phyloP scores from a whole-genome alignment of 2,113 vertebrate genomes.

The Meles meles region DNA sequence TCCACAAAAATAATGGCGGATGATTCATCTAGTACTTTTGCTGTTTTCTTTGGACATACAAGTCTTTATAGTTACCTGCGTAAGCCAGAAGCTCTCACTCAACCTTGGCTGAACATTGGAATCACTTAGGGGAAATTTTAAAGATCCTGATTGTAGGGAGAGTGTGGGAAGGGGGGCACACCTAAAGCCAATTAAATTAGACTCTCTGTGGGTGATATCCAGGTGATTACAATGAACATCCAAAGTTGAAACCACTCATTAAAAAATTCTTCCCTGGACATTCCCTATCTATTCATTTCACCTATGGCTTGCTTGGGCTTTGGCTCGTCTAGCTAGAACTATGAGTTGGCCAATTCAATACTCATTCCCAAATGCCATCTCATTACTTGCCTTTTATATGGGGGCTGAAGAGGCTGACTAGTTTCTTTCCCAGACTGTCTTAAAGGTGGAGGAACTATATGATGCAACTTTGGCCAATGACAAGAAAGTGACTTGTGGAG shows the following conservation, averaged over 20 bases:
- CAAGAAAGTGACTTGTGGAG: not conserved
- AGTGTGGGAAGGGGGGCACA: not conserved
- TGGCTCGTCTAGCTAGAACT: not conserved
- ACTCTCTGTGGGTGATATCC: not conserved
- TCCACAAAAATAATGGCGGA: not conserved
- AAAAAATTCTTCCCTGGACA: not conserved
- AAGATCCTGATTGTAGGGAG: not conserved
- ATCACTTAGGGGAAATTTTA: not conserved
- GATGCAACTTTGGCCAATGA: not conserved
- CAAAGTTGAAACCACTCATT: not conserved
- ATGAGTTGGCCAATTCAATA: not conserved
- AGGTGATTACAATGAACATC: not conserved
- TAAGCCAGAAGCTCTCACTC: constrained; percentile 15
- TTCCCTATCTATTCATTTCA: not conserved
- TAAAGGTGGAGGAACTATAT: not conserved
- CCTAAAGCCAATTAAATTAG: constrained; percentile 25
- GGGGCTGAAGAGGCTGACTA: not conserved
- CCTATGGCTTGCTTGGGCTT: not conserved
- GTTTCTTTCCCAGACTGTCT: not conserved
- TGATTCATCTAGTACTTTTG: not conserved
- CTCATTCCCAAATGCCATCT: not conserved
- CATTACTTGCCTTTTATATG: not conserved
- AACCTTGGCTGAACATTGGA: not conserved
- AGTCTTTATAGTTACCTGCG: not conserved
- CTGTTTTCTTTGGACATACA: not conserved